Evolutionary conservation across 2,888 invertebrate genomes (phyloP).

Genomic region (Laspeyria flexula): DNA sequence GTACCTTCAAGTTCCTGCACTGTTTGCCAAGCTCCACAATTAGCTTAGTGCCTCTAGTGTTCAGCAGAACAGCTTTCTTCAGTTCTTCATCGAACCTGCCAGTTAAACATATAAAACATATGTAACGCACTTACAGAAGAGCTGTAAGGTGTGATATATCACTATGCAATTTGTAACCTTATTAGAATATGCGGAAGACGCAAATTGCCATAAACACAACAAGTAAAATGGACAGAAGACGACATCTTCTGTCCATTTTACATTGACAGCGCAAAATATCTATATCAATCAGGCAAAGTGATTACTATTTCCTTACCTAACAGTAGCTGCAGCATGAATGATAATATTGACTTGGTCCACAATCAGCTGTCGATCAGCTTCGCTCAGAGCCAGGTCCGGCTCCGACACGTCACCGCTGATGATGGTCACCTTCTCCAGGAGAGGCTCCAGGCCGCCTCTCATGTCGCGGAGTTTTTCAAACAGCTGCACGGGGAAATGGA

Average conservation of each 20-base stretch:
- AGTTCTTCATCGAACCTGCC: constrained; percentile 93
- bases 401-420: constrained; percentile 90
- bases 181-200: no score
- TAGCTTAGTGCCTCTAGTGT: constrained; percentile 95
- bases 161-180: no score
- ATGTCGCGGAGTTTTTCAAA: constrained; percentile 90
- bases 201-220: no score
- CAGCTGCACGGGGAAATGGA: constrained; percentile 82
- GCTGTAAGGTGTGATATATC: no score
- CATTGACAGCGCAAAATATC: no score
- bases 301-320: no score
- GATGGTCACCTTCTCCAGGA: constrained; percentile 89
- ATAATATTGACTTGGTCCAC: constrained; percentile 91
- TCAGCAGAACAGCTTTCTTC: constrained; percentile 95
- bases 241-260: no score
- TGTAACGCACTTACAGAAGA: no score
- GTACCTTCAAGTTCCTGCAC: constrained; percentile 91
- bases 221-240: no score
- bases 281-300: no score
- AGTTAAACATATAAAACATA: constrained; percentile 5
- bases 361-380: constrained; percentile 87
- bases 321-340: constrained; percentile 92
- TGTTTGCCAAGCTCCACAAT: constrained; percentile 93
- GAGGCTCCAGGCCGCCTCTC: constrained; percentile 86
- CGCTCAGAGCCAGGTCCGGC: constrained; percentile 89